A percentile compares a stretch with the other conserved stretches of the same genome.
Conservation (phyloP, 1,140 invertebrate genomes). For the Hetaerina americana region DNA sequence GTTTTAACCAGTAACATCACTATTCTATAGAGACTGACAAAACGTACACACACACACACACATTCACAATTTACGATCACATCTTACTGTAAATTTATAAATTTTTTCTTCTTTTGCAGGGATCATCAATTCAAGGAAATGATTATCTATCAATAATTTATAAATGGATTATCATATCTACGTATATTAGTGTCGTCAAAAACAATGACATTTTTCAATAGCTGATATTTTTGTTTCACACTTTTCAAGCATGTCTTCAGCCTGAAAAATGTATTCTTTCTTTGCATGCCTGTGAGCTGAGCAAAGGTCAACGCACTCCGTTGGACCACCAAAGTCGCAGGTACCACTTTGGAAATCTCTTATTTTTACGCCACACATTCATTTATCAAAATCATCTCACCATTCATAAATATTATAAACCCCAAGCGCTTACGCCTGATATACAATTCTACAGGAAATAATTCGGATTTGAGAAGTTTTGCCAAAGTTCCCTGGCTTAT, state of each 20-base stretch:
- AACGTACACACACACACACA: neutral
- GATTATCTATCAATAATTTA: neutral
- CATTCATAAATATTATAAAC: neutral
- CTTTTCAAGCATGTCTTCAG: neutral
- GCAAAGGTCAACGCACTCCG: neutral
- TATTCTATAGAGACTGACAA: neutral
- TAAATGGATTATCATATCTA: neutral
- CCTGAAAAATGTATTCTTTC: neutral
- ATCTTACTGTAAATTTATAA: neutral
- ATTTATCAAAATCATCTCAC: neutral
- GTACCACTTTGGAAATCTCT: neutral
- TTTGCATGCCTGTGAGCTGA: neutral
- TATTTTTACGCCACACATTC: neutral
- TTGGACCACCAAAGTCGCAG: neutral
- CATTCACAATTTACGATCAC: neutral
- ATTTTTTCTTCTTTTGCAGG: neutral
- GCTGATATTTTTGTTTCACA: too few relatives aligned
- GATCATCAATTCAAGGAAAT: neutral
- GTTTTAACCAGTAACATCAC: neutral
- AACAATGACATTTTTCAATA: too few relatives aligned
- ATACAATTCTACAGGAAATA: neutral
- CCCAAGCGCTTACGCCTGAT: neutral
- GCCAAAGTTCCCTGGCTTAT: neutral
- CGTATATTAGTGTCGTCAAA: neutral
- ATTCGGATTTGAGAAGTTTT: neutral